Conservation (phyloP, 2,113 vertebrate species). For the Oophaga pumilio region DNA sequence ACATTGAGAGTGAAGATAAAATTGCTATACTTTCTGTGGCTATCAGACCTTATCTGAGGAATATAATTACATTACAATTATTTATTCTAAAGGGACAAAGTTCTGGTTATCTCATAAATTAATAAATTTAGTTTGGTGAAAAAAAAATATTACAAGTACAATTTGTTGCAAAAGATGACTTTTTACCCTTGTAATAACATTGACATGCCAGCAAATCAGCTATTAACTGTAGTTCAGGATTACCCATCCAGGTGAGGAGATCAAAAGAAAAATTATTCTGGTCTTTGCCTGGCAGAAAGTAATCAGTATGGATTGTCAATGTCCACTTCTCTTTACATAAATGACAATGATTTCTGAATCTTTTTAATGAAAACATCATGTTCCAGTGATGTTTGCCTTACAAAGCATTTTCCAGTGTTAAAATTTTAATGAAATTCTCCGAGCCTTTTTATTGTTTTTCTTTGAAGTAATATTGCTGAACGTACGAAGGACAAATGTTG, state of each 20-base stretch:
- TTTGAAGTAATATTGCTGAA: constrained; percentile 63
- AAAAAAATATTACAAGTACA: neutral
- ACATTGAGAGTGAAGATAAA: too few species aligned
- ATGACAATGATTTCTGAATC: constrained; percentile 26
- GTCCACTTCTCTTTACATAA: constrained; percentile 23
- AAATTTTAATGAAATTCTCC: constrained; percentile 63
- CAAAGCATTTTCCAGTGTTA: constrained; percentile 50
- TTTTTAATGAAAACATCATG: constrained; percentile 48
- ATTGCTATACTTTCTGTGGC: too few species aligned
- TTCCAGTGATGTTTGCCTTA: constrained; percentile 48
- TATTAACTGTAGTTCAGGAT: neutral
- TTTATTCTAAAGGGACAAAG: neutral
- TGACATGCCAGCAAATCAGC: neutral
- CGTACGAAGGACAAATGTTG: constrained; percentile 66
- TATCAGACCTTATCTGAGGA: too few species aligned
- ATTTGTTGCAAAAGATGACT: neutral
- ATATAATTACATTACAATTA: neutral
- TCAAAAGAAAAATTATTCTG: neutral
- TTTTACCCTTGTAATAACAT: neutral
- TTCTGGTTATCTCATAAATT: neutral
- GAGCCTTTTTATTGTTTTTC: constrained; percentile 58
- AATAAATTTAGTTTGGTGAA: neutral
- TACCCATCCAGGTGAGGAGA: neutral
- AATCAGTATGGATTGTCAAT: neutral
- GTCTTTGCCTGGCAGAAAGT: neutral